phyloP scores from a whole-genome alignment of 1,140 invertebrate species.

The Scaptomyza pallida region DNA sequence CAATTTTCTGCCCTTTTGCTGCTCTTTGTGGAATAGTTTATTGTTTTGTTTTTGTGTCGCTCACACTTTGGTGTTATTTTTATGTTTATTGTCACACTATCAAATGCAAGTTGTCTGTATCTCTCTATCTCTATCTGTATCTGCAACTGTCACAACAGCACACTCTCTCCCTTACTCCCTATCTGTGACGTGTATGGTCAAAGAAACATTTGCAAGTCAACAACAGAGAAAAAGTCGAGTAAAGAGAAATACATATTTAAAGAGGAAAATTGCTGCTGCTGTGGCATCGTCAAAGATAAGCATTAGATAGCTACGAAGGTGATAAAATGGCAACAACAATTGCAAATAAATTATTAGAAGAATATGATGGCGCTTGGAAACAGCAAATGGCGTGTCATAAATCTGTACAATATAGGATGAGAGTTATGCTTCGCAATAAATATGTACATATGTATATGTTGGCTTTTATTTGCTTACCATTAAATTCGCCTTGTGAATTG shows the following conservation, averaged over 20 bases:
- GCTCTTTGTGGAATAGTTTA: constrained; percentile 38
- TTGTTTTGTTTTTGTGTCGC: constrained; percentile 49
- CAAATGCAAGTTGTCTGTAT: constrained; percentile 32
- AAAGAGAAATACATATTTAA: neutral
- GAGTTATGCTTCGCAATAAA: neutral
- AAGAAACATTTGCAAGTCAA: constrained; percentile 41
- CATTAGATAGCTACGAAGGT: constrained; percentile 6
- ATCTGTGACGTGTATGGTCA: constrained; percentile 28
- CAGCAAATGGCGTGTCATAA: constrained; percentile 3
- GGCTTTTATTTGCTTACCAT: neutral
- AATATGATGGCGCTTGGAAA: constrained; percentile 7
- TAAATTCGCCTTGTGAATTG: neutral
- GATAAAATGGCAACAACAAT: neutral
- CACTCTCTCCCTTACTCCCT: neutral
- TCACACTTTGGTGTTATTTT: constrained; percentile 35
- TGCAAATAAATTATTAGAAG: neutral
- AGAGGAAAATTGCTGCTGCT: neutral
- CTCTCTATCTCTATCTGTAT: constrained; percentile 6
- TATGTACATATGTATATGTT: neutral
- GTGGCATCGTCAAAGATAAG: constrained; percentile 10
- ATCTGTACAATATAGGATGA: neutral
- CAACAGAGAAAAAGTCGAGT: neutral
- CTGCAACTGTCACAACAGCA: constrained; percentile 1
- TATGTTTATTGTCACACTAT: constrained; percentile 48
- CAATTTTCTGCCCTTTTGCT: constrained; percentile 33